A percentile compares a stretch with the other conserved stretches of the same genome.
Evolutionary conservation across 2,797 vertebrate genomes (phyloP).

Genomic region (Oreochromis mossambicus): DNA sequence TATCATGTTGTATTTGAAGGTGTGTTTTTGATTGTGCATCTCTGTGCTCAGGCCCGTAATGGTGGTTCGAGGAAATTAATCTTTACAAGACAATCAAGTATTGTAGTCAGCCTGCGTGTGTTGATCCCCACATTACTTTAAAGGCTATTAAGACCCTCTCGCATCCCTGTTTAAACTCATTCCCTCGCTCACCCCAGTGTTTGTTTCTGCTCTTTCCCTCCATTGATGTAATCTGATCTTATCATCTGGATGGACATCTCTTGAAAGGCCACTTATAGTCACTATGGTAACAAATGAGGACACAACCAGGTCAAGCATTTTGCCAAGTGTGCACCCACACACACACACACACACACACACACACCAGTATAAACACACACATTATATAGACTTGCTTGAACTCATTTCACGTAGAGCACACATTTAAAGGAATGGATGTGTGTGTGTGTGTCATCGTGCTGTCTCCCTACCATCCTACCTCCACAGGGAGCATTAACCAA

Average conservation of each 20-base stretch:
- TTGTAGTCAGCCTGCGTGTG: neutral
- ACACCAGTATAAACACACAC: neutral
- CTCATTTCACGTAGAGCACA: neutral
- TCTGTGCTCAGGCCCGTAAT: neutral
- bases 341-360: neutral
- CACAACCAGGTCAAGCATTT: slow-evolving; percentile 46
- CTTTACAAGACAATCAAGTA: neutral
- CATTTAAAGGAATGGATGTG: slow-evolving; percentile 2
- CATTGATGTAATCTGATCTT: slow-evolving; percentile 60
- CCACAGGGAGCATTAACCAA: slow-evolving; percentile 21
- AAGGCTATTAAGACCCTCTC: neutral
- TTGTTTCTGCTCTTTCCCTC: slow-evolving; percentile 31
- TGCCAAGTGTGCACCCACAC: neutral
- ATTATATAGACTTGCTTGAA: neutral
- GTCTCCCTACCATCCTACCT: neutral
- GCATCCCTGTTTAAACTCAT: neutral
- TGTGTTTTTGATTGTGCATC: neutral
- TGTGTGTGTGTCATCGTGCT: slow-evolving; percentile 13
- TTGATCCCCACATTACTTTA: slow-evolving; percentile 19
- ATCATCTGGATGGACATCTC: slow-evolving; percentile 54
- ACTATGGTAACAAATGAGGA: slow-evolving; percentile 52
- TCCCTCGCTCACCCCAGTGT: slow-evolving; percentile 6
- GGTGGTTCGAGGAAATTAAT: neutral
- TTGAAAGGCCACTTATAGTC: slow-evolving; percentile 54
- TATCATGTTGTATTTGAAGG: neutral